Percentiles rank a stretch among this genome's conserved stretches.
phyloP scores from a whole-genome alignment of 1,140 invertebrate species.

The Apis dorsata region DNA sequence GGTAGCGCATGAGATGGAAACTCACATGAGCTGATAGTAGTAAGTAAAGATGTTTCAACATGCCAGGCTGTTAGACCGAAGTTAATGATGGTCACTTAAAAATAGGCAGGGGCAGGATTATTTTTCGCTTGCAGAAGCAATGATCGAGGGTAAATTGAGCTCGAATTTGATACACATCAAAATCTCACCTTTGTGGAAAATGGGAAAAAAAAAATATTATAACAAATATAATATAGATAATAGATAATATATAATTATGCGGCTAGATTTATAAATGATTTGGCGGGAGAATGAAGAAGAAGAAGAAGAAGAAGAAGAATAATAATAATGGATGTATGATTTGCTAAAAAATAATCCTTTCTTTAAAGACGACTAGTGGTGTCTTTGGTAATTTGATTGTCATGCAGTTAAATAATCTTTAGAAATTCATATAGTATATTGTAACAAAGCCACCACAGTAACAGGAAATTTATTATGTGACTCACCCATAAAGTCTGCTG shows the following conservation, averaged over 20 bases:
- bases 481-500: slow-evolving; percentile 89
- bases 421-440: slow-evolving; percentile 55
- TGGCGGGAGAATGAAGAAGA: background rate
- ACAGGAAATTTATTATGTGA: slow-evolving; percentile 66
- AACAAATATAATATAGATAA: background rate
- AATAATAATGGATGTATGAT: background rate
- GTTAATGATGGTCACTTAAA: slow-evolving; percentile 44
- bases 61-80: slow-evolving; percentile 63
- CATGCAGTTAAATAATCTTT: slow-evolving; percentile 59
- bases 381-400: slow-evolving; percentile 56
- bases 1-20: slow-evolving; percentile 52
- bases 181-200: slow-evolving; percentile 15
- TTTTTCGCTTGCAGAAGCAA: slow-evolving; percentile 55
- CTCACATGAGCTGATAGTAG: slow-evolving; percentile 53
- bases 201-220: background rate
- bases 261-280: background rate
- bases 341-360: slow-evolving; percentile 67
- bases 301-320: background rate
- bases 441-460: slow-evolving; percentile 65
- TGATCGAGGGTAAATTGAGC: background rate
- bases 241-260: background rate
- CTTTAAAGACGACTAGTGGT: slow-evolving; percentile 57
- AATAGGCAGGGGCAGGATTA: slow-evolving; percentile 61
- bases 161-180: background rate
- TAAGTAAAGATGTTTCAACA: slow-evolving; percentile 64